Base-by-base conservation (phyloP, 2,797 vertebrate genomes). In the Phylloscopus collybita region DNA sequence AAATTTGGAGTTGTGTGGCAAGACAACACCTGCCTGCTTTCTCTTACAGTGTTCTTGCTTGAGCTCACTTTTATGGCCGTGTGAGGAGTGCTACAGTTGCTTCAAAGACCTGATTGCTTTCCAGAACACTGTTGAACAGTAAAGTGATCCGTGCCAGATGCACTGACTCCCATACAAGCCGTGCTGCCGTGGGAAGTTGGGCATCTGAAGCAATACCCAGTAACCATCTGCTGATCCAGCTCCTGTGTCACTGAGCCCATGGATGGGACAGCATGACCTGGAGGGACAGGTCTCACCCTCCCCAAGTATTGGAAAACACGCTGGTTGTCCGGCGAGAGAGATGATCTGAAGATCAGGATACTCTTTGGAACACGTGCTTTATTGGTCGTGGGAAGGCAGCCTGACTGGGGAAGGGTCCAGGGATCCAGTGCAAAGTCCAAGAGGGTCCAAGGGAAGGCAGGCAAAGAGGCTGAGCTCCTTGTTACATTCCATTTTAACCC, bases 161-260 rank as follows among this genome's bases (percentile, higher is more conserved):
- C 23, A 0, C 25, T 1, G 3, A 26, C 45, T 79, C n/a, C 71
- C 51, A 5, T 2, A 1, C 2, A 1, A 15, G 47, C 51, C 7
- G 20, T 9, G 50, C 54, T 30, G 54, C 75, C 1, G 5, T 21
- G 90, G 22, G 51, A 42, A 47, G 49, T 0, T 29, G 11, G 14
- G 1, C 1, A 2, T 3, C 42, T 54, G 36, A 34, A 56, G 71
- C 61, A 7, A 1, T 2, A 7, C 7, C 44, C 54, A 2, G 3
- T 0, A 44, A 11, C 17, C 66, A 4, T 3, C 71, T 67, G 73
- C 32, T 32, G 53, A 2, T 10, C 13, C 49, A 53, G 69, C 53
- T 89, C 73, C 16, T 34, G 18, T 22, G 34, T 20, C 22, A 27
- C 1, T 1, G 30, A 23, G 29, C 38, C 8, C 0, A 1, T 4